These are phyloP conservation scores for Labia minor DNA, from an alignment of 2,888 invertebrate genomes.

Conservation along the genomic window DNA sequence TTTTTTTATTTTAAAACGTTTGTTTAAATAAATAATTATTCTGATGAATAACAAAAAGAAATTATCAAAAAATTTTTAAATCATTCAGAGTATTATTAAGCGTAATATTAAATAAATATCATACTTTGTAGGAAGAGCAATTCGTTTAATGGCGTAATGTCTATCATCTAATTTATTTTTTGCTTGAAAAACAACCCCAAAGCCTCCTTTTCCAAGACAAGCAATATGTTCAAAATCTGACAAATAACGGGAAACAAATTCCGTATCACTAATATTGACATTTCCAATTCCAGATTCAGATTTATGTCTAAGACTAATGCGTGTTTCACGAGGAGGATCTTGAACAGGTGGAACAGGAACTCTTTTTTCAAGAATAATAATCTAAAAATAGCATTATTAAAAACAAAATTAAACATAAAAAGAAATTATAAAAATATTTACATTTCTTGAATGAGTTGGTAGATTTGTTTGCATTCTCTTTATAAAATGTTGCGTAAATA, in stretches of 20 bases:
- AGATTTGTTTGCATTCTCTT: background rate
- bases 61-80: no score
- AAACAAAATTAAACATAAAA: conserved; percentile 14
- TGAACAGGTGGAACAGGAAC: conserved; percentile 29
- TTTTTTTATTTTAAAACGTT: no score
- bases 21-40: no score
- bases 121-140: conserved; percentile 67
- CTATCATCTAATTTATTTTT: conserved; percentile 89
- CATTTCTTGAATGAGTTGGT: background rate
- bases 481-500: conserved; percentile 33
- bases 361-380: conserved; percentile 37
- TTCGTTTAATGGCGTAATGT: conserved; percentile 89
- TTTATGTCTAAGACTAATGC: conserved; percentile 29
- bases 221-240: conserved; percentile 68
- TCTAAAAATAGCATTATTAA: conserved; percentile 32
- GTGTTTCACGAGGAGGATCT: conserved; percentile 33
- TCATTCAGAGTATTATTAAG: no score
- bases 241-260: conserved; percentile 56
- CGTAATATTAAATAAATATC: no score
- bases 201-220: conserved; percentile 82
- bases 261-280: conserved; percentile 4
- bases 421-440: background rate
- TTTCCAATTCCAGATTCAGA: conserved; percentile 33
- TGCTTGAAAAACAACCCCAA: conserved; percentile 93
- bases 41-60: no score